Conservation (phyloP, 2,888 invertebrate genomes). For the Brachyptera putata region DNA sequence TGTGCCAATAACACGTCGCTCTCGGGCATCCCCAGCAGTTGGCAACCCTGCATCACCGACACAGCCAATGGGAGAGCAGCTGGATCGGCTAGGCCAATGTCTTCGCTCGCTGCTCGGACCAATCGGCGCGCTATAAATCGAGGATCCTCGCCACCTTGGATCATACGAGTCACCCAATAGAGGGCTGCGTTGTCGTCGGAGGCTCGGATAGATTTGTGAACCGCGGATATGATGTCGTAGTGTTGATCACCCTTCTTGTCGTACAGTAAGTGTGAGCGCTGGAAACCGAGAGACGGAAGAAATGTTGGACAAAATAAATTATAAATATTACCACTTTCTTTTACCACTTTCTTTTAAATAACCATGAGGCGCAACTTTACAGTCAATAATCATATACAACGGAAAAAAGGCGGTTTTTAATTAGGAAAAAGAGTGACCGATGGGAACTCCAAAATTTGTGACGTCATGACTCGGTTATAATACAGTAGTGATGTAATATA, state of each 20-base stretch:
- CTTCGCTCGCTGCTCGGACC: slow-evolving; percentile 71
- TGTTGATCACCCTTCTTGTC: slow-evolving; percentile 78
- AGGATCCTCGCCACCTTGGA: slow-evolving; percentile 76
- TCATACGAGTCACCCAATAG: slow-evolving; percentile 77
- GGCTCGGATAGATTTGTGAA: slow-evolving; percentile 79
- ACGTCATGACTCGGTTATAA: too few relatives aligned
- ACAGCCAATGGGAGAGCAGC: slow-evolving; percentile 63
- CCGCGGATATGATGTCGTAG: slow-evolving; percentile 75
- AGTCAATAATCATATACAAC: too few relatives aligned
- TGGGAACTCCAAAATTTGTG: too few relatives aligned
- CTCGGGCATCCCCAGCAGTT: slow-evolving; percentile 77
- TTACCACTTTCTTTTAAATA: too few relatives aligned
- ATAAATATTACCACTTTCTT: too few relatives aligned
- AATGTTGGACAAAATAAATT: too few relatives aligned
- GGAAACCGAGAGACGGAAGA: slow-evolving; percentile 35
- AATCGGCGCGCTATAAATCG: slow-evolving; percentile 70
- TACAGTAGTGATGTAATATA: too few relatives aligned
- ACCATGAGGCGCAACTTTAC: too few relatives aligned
- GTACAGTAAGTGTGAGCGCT: slow-evolving; percentile 73
- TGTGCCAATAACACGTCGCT: slow-evolving; percentile 73
- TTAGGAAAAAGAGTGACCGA: too few relatives aligned
- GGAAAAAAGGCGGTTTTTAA: too few relatives aligned
- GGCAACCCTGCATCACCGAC: slow-evolving; percentile 67
- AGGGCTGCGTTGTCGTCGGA: slow-evolving; percentile 75
- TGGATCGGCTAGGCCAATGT: slow-evolving; percentile 67